Conservation (phyloP, 2,113 vertebrate species). For the Aegithalos caudatus region DNA sequence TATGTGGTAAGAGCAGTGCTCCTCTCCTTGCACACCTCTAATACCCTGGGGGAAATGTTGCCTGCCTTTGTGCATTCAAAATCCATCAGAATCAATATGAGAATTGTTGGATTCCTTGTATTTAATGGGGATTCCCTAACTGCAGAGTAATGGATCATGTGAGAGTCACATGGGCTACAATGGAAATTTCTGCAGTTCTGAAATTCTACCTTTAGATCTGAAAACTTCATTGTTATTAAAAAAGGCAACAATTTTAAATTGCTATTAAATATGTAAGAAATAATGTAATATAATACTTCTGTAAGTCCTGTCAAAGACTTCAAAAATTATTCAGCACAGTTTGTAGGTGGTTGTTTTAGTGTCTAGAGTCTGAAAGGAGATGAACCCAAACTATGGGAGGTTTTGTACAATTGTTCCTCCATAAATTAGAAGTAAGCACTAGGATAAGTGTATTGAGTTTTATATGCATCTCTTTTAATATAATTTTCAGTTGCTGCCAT, state of each 20-base stretch:
- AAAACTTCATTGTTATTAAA: neutral
- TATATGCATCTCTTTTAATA: neutral
- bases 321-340: neutral
- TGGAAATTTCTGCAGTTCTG: neutral
- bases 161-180: rapidly evolving
- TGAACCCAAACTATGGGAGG: neutral
- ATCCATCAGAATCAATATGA: neutral
- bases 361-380: neutral
- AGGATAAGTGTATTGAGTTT: neutral
- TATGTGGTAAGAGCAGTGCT: conserved; percentile 87
- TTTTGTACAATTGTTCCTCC: neutral
- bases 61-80: neutral
- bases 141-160: neutral
- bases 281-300: neutral
- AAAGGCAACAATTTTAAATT: neutral
- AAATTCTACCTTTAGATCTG: neutral
- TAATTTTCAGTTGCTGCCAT: neutral
- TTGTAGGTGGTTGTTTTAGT: neutral
- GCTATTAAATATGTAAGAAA: neutral
- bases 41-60: neutral
- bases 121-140: neutral
- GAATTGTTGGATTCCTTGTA: neutral
- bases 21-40: neutral
- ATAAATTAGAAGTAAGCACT: neutral
- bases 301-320: neutral